Percentiles rank a stretch among this genome's conserved stretches.
phyloP scores from a whole-genome alignment of 1,140 invertebrate species.

The Papilio polytes region DNA sequence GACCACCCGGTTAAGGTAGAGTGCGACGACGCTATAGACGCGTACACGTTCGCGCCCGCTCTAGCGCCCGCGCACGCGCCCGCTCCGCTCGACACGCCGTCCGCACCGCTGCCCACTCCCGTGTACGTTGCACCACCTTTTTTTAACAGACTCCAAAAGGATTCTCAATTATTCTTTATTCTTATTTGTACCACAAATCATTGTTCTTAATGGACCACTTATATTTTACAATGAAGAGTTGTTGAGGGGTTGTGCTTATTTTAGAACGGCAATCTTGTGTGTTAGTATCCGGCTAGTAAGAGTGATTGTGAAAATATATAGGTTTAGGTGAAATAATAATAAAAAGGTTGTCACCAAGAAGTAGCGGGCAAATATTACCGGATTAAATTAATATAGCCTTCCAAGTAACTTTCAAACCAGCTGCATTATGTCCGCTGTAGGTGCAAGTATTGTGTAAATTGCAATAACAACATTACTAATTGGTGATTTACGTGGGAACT shows the following conservation, averaged over 20 bases:
- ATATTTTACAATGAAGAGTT: too few relatives aligned
- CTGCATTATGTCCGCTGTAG: background rate
- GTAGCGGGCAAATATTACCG: background rate
- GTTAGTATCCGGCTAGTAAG: too few relatives aligned
- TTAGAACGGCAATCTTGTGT: too few relatives aligned
- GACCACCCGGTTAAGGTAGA: conserved; percentile 72
- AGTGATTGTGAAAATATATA: too few relatives aligned
- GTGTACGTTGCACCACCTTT: conserved; percentile 62
- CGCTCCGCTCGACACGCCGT: conserved; percentile 52
- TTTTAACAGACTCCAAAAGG: background rate
- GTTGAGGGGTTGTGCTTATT: too few relatives aligned
- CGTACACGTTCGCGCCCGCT: conserved; percentile 67
- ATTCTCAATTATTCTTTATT: background rate
- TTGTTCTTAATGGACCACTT: too few relatives aligned
- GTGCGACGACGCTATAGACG: conserved; percentile 78
- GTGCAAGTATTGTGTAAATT: background rate
- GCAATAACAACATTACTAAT: conserved; percentile 7
- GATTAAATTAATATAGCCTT: background rate
- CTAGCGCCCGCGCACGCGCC: conserved; percentile 47
- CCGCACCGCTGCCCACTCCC: conserved; percentile 58
- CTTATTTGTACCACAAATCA: too few relatives aligned
- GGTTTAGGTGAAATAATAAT: too few relatives aligned
- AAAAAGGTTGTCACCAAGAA: background rate
- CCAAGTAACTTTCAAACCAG: background rate
- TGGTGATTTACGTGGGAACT: background rate